Evolutionary conservation across 1,140 invertebrate genomes (phyloP).

Genomic region (Bicyclus anynana): DNA sequence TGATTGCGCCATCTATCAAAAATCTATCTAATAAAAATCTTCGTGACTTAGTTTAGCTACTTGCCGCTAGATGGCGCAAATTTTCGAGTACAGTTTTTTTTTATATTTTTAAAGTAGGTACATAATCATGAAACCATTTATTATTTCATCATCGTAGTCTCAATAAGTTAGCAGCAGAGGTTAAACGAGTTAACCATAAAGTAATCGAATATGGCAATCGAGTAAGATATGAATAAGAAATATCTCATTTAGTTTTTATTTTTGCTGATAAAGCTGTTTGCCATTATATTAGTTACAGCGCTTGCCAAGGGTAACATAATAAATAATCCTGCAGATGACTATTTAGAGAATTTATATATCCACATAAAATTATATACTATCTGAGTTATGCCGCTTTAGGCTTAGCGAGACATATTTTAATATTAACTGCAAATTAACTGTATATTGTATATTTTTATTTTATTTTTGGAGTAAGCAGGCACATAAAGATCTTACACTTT

Average conservation of each 20-base stretch:
- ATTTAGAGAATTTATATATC: neutral
- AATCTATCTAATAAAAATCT: neutral
- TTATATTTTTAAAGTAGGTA: neutral
- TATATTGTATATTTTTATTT: too few relatives aligned
- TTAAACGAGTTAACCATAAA: constrained; percentile 2
- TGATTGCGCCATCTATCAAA: neutral
- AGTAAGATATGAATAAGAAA: constrained; percentile 20
- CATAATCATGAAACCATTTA: neutral
- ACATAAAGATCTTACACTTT: neutral
- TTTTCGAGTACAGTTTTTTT: neutral
- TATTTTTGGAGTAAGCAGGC: neutral
- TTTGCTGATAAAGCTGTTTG: constrained; percentile 21
- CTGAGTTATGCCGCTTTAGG: too few relatives aligned
- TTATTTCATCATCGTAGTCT: neutral
- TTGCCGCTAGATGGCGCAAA: constrained; percentile 7
- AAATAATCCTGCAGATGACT: constrained; percentile 7
- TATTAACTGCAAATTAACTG: too few relatives aligned
- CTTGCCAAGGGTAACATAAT: constrained; percentile 24
- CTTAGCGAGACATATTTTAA: too few relatives aligned
- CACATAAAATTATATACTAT: neutral
- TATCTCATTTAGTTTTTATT: constrained; percentile 30
- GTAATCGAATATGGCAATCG: constrained; percentile 25
- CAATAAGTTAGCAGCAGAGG: neutral
- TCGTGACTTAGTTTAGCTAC: constrained; percentile 2
- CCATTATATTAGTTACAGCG: constrained; percentile 23